Evolutionary conservation across 2,113 vertebrate species (phyloP), one percentile per base, ranked within the genome.

Genomic region (Machaerirhynchus nigripectus): DNA sequence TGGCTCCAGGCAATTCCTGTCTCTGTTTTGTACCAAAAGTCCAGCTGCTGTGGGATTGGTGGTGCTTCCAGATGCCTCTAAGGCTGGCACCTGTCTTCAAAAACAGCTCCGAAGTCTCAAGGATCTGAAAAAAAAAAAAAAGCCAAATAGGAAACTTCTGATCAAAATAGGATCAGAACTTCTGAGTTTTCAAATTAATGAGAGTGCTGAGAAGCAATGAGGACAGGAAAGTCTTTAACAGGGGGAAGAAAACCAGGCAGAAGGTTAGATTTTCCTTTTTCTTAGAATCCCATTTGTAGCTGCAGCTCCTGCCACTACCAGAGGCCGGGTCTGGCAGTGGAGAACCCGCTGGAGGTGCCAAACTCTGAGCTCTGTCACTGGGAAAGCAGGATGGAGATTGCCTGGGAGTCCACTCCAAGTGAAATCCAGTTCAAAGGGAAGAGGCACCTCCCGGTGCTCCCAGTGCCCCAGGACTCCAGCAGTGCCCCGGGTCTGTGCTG

Each of bases 261-360:
- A 68, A 57, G 3, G 2, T 57, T 67, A 22, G 30, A 20, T 23
- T 22, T 47, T 10, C 8, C 17, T 19, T 35, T 30, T 30, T 30
- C 52, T 59, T 20, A 14, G 26, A 74, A 55, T 61, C 28, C 39
- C 21, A 11, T 49, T 35, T 52, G 20, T 19, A 50, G 50, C 33
- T 44, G 56, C 27, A 75, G 40, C 14, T 94, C 63, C 53, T 85
- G 73, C n/a, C 19, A 10, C 37, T 47, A 15, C 7, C 59, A 65
- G 44, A n/a, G 49, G 56, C 4, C 27, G 11, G 61, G 61, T 33
- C 52, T 46, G 35, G 73, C 33, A 15, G 33, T 4, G 21, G 10
- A 46, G 46, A 74, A 12, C 20, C 14, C 2, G 0, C 12, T 11
- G 0, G 0, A 37, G 46, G 59, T 13, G 30, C 44, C 53, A 79